Conservation (phyloP, 2,113 vertebrate species). For the Gymnocephalus cernua region DNA sequence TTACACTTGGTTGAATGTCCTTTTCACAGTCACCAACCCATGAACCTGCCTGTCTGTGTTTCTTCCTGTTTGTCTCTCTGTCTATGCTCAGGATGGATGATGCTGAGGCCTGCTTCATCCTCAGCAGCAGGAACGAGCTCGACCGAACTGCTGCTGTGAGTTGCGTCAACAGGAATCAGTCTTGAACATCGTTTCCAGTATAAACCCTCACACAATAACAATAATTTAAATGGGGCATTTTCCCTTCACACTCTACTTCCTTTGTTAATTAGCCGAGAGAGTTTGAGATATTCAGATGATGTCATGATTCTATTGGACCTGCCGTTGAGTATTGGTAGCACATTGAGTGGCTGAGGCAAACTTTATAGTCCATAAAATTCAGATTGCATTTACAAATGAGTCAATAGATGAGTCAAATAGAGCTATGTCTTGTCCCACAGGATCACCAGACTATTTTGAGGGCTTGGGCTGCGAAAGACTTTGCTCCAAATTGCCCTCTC, state of each 20-base stretch:
- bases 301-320: conserved; percentile 4
- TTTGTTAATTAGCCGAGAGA: conserved; percentile 29
- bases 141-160: conserved; percentile 96
- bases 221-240: neutral
- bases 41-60: conserved; percentile 13
- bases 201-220: neutral
- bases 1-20: neutral
- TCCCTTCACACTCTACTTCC: conserved; percentile 21
- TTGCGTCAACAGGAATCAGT: conserved; percentile 1
- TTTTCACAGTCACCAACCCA: neutral
- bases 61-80: conserved; percentile 14
- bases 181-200: neutral
- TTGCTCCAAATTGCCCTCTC: conserved; percentile 97
- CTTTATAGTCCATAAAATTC: conserved; percentile 36
- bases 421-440: conserved; percentile 62
- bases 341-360: conserved; percentile 5
- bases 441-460: conserved; percentile 98
- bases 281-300: conserved; percentile 12
- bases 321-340: neutral
- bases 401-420: neutral
- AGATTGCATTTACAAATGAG: conserved; percentile 29
- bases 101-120: conserved; percentile 97
- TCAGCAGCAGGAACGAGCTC: conserved; percentile 97
- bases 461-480: conserved; percentile 99
- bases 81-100: conserved; percentile 92